Evolutionary conservation across 2,888 invertebrate species (phyloP).

Genomic region (Plebejus argus): DNA sequence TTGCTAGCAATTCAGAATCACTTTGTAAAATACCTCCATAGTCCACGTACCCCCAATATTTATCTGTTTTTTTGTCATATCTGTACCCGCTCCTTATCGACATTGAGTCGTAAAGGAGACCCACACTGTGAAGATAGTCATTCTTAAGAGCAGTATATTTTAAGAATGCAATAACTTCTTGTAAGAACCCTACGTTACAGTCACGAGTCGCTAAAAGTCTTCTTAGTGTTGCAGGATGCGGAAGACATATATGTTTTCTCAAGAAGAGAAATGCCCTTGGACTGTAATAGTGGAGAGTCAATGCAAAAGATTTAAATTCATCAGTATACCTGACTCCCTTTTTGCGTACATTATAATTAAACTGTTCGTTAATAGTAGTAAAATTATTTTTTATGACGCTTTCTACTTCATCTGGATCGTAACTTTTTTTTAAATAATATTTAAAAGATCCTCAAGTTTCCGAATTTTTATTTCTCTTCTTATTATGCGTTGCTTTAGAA

Average conservation of each 20-base stretch:
- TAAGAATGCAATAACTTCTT: constrained; percentile 1
- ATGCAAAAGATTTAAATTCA: not conserved
- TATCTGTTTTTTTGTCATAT: constrained; percentile 31
- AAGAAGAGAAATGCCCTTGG: constrained; percentile 26
- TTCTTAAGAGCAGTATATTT: not conserved
- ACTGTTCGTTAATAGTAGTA: not conserved
- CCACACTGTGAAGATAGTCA: constrained; percentile 13
- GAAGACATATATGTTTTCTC: constrained; percentile 32
- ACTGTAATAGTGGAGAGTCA: constrained; percentile 1
- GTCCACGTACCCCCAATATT: constrained; percentile 31
- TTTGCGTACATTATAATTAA: not conserved
- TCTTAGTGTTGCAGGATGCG: constrained; percentile 34
- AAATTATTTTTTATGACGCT: not conserved
- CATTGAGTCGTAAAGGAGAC: constrained; percentile 28
- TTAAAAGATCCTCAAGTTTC: not conserved
- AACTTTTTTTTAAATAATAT: not conserved
- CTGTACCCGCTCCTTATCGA: constrained; percentile 6
- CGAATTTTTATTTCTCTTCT: constrained; percentile 2
- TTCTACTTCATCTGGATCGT: not conserved
- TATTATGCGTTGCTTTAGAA: constrained; percentile 2
- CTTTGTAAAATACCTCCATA: constrained; percentile 30
- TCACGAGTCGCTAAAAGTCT: constrained; percentile 32
- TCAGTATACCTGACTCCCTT: not conserved
- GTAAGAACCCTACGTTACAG: constrained; percentile 32
- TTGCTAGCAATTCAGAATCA: constrained; percentile 31